Base-by-base conservation (phyloP, 2,113 vertebrate species). In the Marcusenius ussheri region DNA sequence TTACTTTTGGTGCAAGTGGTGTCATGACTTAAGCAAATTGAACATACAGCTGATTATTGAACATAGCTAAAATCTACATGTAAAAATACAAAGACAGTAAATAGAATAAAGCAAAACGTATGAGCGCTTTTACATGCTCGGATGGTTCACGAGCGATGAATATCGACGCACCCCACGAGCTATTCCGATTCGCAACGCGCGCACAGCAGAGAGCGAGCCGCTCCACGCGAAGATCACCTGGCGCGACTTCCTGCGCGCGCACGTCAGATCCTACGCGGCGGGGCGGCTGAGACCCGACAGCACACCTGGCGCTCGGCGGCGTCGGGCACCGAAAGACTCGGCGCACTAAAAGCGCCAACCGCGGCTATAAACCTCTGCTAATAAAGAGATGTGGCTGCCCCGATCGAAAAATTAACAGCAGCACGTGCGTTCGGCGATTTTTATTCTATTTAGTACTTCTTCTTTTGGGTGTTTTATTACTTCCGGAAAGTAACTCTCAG, bases 401-500 rank as follows among this genome's bases (percentile, higher is more conserved):
- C 10, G 13, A 27, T 58, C 15, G 42, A n/a, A 77, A 15, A 27
- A 8, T 89, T 62, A 19, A 3, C 27, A 35, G 70, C 5, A 17
- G 56, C 15, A 35, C 5, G 39, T 8, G 47, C 2, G 46, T 84
- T 13, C 19, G 47, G 1, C 9, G 15, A 51, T 87, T 5, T 24
- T 85, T 66, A 7, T 88, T 31, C 21, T 50, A 11, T 31, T 42
- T n/a, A 49, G 39, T 15, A 15, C 42, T 83, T 93, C 90, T 93
- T 94, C 17, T 17, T 80, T 19, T 42, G 10, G 62, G 10, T 93
- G 92, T 94, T 92, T 91, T 89, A 91, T 91, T 92, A 94, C 95
- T 96, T 96, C 95, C 95, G 95, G 92, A 90, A 92, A 90, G 91
- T 58, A 58, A 51, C 89, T 53, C 89, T 85, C 95, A 96, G 96